Percentiles rank a stretch among this genome's conserved stretches.
Evolutionary conservation across 2,888 invertebrate species (phyloP).

Genomic region (Cistogaster globosa): DNA sequence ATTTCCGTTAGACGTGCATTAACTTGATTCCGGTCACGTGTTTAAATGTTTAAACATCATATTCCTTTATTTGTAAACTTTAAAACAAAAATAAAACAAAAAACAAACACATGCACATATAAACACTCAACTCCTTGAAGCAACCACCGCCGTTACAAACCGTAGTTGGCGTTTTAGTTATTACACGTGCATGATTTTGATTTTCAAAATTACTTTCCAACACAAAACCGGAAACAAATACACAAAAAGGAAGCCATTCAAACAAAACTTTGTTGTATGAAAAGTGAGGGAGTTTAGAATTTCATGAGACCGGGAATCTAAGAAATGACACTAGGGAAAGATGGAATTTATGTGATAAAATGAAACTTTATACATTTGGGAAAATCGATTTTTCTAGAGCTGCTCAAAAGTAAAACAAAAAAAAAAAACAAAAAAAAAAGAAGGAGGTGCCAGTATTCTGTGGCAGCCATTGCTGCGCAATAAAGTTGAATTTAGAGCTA

Average conservation of each 20-base stretch:
- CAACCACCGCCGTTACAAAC: constrained; percentile 55
- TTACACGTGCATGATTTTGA: constrained; percentile 67
- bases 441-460: constrained; percentile 59
- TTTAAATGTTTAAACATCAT: constrained; percentile 62
- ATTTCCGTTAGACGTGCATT: constrained; percentile 68
- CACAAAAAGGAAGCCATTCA: constrained; percentile 64
- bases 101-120: too few species aligned
- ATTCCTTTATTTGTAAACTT: constrained; percentile 23
- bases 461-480: constrained; percentile 72
- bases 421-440: constrained; percentile 1
- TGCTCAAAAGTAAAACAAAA: neutral
- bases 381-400: constrained; percentile 71
- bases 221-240: constrained; percentile 66
- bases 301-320: neutral
- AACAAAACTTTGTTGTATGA: neutral
- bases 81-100: neutral
- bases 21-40: constrained; percentile 75
- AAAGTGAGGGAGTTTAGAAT: constrained; percentile 47
- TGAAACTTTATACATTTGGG: constrained; percentile 70
- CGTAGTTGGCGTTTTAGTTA: constrained; percentile 48
- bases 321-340: constrained; percentile 9
- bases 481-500: neutral
- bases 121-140: constrained; percentile 8
- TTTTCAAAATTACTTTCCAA: constrained; percentile 49
- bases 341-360: neutral